Percentiles rank a stretch among this genome's conserved stretches.
Evolutionary conservation across 2,888 invertebrate genomes (phyloP).

Genomic region (Latrodectus elegans): DNA sequence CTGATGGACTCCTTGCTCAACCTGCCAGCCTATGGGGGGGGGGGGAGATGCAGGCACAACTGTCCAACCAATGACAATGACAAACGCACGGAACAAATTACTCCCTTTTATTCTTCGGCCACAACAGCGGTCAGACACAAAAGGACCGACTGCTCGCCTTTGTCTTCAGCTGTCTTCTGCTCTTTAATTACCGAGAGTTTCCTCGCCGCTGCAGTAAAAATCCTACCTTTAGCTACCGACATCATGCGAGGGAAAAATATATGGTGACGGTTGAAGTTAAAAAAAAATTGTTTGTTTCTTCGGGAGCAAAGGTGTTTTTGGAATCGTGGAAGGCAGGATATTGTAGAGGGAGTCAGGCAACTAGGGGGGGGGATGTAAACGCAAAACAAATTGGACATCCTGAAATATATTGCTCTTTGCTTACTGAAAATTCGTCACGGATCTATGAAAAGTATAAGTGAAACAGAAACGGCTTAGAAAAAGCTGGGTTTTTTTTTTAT

Average conservation of each 20-base stretch:
- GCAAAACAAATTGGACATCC: no score
- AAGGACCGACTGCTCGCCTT: slow-evolving; percentile 42
- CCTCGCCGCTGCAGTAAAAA: background rate
- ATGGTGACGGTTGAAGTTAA: background rate
- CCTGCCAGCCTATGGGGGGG: slow-evolving; percentile 10
- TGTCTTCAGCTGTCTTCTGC: slow-evolving; percentile 46
- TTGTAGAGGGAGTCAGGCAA: no score
- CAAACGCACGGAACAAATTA: slow-evolving; percentile 68
- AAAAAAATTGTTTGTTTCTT: background rate
- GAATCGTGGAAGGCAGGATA: no score
- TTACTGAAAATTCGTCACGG: no score
- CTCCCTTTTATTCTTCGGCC: slow-evolving; percentile 8
- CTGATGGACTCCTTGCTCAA: background rate
- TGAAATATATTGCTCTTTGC: no score
- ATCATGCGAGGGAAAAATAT: background rate
- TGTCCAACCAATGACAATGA: slow-evolving; percentile 60
- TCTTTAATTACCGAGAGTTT: slow-evolving; percentile 50
- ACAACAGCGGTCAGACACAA: slow-evolving; percentile 47
- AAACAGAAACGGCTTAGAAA: no score
- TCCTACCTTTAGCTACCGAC: background rate
- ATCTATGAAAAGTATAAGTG: no score
- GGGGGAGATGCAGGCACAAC: slow-evolving; percentile 6
- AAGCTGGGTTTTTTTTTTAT: no score
- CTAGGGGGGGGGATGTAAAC: no score
- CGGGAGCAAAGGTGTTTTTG: no score